Evolutionary conservation across 2,797 vertebrate species (phyloP).

Genomic region (Melanotaenia trifasciata): DNA sequence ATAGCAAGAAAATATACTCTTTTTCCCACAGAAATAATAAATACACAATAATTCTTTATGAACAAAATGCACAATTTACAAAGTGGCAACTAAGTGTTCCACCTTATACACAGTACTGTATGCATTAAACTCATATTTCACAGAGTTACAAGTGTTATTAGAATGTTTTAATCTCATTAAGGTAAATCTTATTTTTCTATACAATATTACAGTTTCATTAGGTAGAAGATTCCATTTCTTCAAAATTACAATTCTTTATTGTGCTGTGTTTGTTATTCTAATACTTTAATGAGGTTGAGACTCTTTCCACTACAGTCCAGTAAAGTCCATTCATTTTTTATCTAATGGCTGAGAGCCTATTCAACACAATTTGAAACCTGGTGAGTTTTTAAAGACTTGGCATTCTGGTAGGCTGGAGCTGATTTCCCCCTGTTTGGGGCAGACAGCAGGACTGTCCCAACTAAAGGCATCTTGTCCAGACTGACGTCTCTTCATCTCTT

Average conservation of each 20-base stretch:
- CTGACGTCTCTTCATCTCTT: slow-evolving; percentile 29
- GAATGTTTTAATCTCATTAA: slow-evolving; percentile 69
- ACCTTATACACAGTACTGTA: slow-evolving; percentile 83
- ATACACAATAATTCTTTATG: slow-evolving; percentile 96
- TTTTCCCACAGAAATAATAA: slow-evolving; percentile 90
- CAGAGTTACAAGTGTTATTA: slow-evolving; percentile 67
- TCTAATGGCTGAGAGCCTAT: slow-evolving; percentile 37
- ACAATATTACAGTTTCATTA: slow-evolving; percentile 59
- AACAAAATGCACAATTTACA: slow-evolving; percentile 98
- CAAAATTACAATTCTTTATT: slow-evolving; percentile 48
- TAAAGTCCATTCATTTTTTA: slow-evolving; percentile 13
- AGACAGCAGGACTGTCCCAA: slow-evolving; percentile 15
- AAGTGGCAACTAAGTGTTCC: slow-evolving; percentile 84
- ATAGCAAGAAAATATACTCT: slow-evolving; percentile 94
- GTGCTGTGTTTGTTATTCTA: slow-evolving; percentile 51
- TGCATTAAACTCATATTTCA: slow-evolving; percentile 56
- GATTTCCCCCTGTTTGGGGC: slow-evolving; percentile 6
- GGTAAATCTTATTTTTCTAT: slow-evolving; percentile 51
- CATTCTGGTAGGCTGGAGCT: slow-evolving; percentile 2
- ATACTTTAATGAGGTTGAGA: slow-evolving; percentile 63
- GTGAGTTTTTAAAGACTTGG: slow-evolving; percentile 13
- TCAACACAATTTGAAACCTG: slow-evolving; percentile 35
- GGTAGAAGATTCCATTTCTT: slow-evolving; percentile 34
- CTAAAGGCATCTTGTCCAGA: slow-evolving; percentile 12
- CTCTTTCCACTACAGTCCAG: slow-evolving; percentile 13